phyloP scores from a whole-genome alignment of 2,888 invertebrate species.

The Trissolcus brochymenae region DNA sequence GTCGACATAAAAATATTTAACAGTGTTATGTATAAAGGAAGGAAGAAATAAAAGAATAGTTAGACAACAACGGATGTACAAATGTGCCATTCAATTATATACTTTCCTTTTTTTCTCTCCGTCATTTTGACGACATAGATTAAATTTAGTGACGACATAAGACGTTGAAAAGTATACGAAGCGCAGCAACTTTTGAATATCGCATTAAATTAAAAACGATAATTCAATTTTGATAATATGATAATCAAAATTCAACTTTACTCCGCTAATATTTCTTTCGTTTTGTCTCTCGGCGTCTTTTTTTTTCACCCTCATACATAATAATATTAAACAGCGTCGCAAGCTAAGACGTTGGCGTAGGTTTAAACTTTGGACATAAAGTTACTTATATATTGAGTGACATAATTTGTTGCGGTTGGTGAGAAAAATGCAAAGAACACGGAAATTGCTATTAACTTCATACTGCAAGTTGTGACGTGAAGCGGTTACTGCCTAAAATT shows the following conservation, averaged over 20 bases:
- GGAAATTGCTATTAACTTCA: slow-evolving; percentile 36
- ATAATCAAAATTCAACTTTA: slow-evolving; percentile 8
- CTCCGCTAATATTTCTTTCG: slow-evolving; percentile 6
- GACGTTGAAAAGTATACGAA: background rate
- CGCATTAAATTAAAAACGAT: background rate
- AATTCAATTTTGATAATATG: slow-evolving; percentile 7
- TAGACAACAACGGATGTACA: no score
- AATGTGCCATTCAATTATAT: no score
- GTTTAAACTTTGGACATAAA: slow-evolving; percentile 39
- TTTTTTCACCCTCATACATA: slow-evolving; percentile 13
- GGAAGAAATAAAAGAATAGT: no score
- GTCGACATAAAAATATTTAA: no score
- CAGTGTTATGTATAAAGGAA: no score
- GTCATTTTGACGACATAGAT: no score
- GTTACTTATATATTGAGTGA: slow-evolving; percentile 40
- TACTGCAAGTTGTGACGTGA: slow-evolving; percentile 29
- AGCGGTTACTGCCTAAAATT: slow-evolving; percentile 32
- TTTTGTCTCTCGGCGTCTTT: slow-evolving; percentile 2
- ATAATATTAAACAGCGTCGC: slow-evolving; percentile 33
- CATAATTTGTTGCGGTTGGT: slow-evolving; percentile 39
- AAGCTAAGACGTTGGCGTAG: slow-evolving; percentile 18
- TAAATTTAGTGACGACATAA: no score
- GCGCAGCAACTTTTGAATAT: background rate
- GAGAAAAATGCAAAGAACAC: slow-evolving; percentile 27
- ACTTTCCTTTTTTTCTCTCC: no score